Base-by-base conservation (phyloP, 2,888 invertebrate genomes). In the Aspidiotus destructor region DNA sequence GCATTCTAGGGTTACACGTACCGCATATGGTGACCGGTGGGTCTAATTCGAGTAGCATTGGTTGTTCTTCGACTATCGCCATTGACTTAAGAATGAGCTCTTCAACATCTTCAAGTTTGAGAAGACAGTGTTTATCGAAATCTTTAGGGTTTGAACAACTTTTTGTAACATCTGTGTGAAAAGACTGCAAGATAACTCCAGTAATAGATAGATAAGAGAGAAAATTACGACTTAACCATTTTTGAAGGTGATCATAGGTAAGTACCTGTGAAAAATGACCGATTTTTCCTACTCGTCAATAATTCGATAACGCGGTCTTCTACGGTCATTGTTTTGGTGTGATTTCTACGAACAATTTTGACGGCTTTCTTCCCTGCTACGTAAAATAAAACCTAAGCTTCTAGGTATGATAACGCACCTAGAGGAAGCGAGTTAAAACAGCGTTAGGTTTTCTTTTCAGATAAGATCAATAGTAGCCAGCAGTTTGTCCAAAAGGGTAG, bases 21-120 rank as follows among this genome's bases (percentile, higher is more conserved):
- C 69, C 69, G 16, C 62, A 62, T 28, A 69, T 44, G 44, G 53
- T 69, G 8, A 69, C 8, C 11, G 69, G 69, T 15, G 69, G 69
- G n/a, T 8, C 28, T 28, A 69, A 52, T n/a, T 69, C 69, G 13
- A 69, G 48, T 11, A 69, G 44, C 62, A 67, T 67, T 8, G 67
- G 67, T 44, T 67, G 67, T 15, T 16, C 28, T 60, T 60, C 44
- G 9, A 44, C 17, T 11, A 67, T 48, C 0, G 58, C 15, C 16
- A 15, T 48, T 13, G 58, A 42, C 48, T 60, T 58, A 7, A 58
- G 42, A n/a, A 67, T 67, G 15, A 67, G n/a, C 60, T 10, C 7
- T 8, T 44, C 13, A 17, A 67, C 48, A 44, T 67, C 67, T n/a
- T 67, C 40, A 41, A 58, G 28, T n/a, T 57, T 52, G 7, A 67